Conservation (phyloP, 2,113 vertebrate genomes). For the Aegotheles bennettii region DNA sequence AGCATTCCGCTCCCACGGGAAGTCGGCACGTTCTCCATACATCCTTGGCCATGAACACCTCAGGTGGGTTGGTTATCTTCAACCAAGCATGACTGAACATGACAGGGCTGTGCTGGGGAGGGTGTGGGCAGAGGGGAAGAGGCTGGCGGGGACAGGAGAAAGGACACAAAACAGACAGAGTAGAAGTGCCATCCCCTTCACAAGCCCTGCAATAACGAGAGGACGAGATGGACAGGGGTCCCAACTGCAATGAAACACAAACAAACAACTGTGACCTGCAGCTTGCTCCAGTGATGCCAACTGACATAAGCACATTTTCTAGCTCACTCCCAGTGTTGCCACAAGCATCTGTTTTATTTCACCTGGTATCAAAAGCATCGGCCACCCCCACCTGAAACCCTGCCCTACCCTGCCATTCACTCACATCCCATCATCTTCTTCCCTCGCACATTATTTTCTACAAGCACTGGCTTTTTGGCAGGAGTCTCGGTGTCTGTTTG, state of each 20-base stretch:
- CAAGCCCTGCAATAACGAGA: background rate
- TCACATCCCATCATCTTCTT: background rate
- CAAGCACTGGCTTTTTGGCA: background rate
- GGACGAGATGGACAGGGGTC: background rate
- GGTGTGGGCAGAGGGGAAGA: rapidly evolving
- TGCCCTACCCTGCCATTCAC: background rate
- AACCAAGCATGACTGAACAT: background rate
- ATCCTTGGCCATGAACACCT: rapidly evolving
- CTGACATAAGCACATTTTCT: background rate
- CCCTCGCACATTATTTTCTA: background rate
- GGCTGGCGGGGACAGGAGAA: background rate
- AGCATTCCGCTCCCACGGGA: rapidly evolving
- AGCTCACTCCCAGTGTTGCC: background rate
- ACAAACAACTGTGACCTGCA: background rate
- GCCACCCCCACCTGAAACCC: background rate
- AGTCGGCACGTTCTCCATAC: rapidly evolving
- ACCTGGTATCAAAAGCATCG: rapidly evolving
- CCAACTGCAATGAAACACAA: background rate
- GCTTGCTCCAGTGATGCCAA: background rate
- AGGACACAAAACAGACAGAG: background rate
- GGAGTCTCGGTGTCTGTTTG: background rate
- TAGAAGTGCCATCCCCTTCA: background rate
- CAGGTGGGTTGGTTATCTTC: background rate
- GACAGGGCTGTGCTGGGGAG: background rate
- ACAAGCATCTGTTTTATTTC: background rate